A percentile compares a stretch with the other conserved stretches of the same genome.
These are phyloP conservation scores for Hedya salicella DNA, from an alignment of 2,888 invertebrate species.

Conservation along the genomic window DNA sequence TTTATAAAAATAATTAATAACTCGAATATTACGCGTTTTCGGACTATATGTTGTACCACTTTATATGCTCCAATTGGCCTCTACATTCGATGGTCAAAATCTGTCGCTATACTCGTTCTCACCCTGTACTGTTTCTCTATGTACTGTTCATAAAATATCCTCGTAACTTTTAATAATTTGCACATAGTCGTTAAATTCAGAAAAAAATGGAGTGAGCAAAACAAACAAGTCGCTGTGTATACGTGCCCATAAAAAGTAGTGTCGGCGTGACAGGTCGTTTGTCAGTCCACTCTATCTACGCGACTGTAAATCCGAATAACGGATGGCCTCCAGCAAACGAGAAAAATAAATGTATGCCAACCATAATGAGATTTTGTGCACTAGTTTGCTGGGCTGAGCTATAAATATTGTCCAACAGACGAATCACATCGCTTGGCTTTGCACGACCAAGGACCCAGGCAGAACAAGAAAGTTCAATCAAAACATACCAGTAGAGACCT, in stretches of 20 bases:
- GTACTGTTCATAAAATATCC: neutral
- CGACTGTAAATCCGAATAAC: slow-evolving; percentile 35
- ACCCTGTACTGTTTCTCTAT: neutral
- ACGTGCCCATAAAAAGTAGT: slow-evolving; percentile 31
- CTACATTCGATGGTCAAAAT: too few relatives aligned
- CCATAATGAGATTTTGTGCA: slow-evolving; percentile 27
- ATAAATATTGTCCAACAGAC: slow-evolving; percentile 6
- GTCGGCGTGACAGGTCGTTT: slow-evolving; percentile 40
- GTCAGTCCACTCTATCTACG: slow-evolving; percentile 35
- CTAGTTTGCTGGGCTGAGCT: neutral
- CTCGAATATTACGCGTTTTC: too few relatives aligned
- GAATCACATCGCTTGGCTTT: neutral
- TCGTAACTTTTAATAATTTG: slow-evolving; percentile 20
- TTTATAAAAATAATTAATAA: too few relatives aligned
- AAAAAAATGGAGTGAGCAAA: slow-evolving; percentile 10
- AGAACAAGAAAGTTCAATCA: neutral
- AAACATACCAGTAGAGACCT: neutral
- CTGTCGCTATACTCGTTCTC: too few relatives aligned
- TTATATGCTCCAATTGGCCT: too few relatives aligned
- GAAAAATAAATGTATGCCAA: slow-evolving; percentile 34
- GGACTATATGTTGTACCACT: too few relatives aligned
- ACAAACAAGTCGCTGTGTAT: slow-evolving; percentile 19
- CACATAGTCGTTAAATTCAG: slow-evolving; percentile 3
- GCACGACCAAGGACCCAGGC: neutral
- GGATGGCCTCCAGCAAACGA: slow-evolving; percentile 25